Percentiles rank a stretch among this genome's conserved stretches.
These are phyloP conservation scores for Phrixothrix hirtus DNA, from an alignment of 2,888 invertebrate genomes.

Conservation along the genomic window DNA sequence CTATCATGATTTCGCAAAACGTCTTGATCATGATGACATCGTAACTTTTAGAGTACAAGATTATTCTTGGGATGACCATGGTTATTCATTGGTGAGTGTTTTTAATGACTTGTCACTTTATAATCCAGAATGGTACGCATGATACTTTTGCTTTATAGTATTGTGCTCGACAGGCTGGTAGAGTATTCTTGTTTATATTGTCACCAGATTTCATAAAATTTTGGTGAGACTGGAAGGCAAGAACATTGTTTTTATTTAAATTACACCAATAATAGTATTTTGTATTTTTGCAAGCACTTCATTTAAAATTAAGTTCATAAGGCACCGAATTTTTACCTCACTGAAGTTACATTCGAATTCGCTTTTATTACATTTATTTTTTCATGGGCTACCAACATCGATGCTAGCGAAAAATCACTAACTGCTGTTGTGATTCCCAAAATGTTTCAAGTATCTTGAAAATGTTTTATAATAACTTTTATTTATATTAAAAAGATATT, in stretches of 20 bases:
- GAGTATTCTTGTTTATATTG: background rate
- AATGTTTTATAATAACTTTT: no score
- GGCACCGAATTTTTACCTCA: no score
- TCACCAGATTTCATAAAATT: background rate
- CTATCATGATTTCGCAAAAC: conserved; percentile 80
- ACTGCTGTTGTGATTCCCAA: no score
- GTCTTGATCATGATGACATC: conserved; percentile 61
- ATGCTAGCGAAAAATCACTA: no score
- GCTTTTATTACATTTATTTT: no score
- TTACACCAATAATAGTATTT: no score
- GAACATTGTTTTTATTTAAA: background rate
- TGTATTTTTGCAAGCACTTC: no score
- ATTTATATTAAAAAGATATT: no score
- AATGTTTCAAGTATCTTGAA: no score
- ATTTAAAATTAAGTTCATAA: no score
- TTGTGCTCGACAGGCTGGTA: background rate
- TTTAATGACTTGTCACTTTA: background rate
- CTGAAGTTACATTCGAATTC: no score
- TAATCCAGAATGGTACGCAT: background rate
- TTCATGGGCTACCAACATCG: no score
- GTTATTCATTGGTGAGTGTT: conserved; percentile 81
- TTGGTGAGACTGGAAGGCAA: background rate
- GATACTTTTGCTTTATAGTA: background rate
- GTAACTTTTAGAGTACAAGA: conserved; percentile 73
- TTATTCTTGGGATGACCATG: conserved; percentile 90